A percentile compares a stretch with the other conserved stretches of the same genome.
These are phyloP conservation scores for Phenganax stokvisi DNA, from an alignment of 92 coral and sea anemone species.

Conservation along the genomic window DNA sequence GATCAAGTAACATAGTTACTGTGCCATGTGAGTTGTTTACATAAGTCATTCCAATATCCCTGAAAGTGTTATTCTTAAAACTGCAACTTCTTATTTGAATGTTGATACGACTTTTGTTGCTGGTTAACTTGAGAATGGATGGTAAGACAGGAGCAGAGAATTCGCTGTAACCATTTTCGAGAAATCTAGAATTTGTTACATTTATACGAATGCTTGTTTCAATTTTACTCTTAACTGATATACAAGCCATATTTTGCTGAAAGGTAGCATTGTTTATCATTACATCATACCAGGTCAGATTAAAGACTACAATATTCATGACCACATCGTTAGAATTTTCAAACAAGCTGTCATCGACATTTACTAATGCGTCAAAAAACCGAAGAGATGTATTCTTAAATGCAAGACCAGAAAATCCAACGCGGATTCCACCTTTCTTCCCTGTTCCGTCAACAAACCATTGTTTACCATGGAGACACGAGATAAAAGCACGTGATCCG, in stretches of 20 bases:
- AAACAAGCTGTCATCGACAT: slow-evolving; percentile 27
- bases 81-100: slow-evolving; percentile 30
- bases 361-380: slow-evolving; percentile 24
- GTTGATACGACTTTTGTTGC: neutral
- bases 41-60: slow-evolving; percentile 14
- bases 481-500: slow-evolving; percentile 23
- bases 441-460: slow-evolving; percentile 39
- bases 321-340: neutral
- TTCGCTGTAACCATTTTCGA: slow-evolving; percentile 1
- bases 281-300: slow-evolving; percentile 1
- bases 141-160: neutral
- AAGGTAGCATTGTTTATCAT: slow-evolving; percentile 19
- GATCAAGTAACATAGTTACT: neutral
- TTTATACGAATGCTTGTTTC: neutral
- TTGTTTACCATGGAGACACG: slow-evolving; percentile 16
- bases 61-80: slow-evolving; percentile 19
- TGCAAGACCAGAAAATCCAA: slow-evolving; percentile 31
- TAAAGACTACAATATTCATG: slow-evolving; percentile 11
- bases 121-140: neutral
- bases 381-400: slow-evolving; percentile 36
- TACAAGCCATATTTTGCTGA: slow-evolving; percentile 30
- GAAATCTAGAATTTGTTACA: slow-evolving; percentile 32
- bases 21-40: slow-evolving; percentile 18
- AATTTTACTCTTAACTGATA: neutral
- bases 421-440: neutral